Conservation (phyloP, 2,888 invertebrate genomes). For the Blera fallax region DNA sequence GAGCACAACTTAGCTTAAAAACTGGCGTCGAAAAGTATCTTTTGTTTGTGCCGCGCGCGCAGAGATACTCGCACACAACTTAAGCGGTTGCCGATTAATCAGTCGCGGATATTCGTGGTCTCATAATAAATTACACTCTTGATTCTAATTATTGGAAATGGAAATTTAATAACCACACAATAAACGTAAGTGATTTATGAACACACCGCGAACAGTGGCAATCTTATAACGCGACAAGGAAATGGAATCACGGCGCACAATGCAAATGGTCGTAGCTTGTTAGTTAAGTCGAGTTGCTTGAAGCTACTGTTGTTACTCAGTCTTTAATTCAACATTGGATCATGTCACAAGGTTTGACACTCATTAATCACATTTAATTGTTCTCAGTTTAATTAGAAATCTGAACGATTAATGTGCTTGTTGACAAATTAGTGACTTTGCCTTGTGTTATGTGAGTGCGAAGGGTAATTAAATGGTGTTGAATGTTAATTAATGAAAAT, state of each 20-base stretch:
- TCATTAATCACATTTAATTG: slow-evolving; percentile 69
- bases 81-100: slow-evolving; percentile 56
- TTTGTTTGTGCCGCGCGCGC: not conserved
- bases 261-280: slow-evolving; percentile 55
- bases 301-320: slow-evolving; percentile 28
- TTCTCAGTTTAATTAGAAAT: slow-evolving; percentile 67
- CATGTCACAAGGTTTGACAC: slow-evolving; percentile 59
- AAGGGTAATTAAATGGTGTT: slow-evolving; percentile 52
- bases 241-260: slow-evolving; percentile 17
- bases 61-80: not conserved
- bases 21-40: not conserved
- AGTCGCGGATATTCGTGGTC: slow-evolving; percentile 26
- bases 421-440: slow-evolving; percentile 67
- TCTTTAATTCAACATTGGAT: slow-evolving; percentile 16
- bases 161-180: slow-evolving; percentile 60
- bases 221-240: slow-evolving; percentile 26
- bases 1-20: too few relatives aligned
- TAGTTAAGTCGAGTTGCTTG: slow-evolving; percentile 10
- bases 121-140: slow-evolving; percentile 50
- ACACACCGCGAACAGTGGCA: slow-evolving; percentile 6
- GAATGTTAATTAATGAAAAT: slow-evolving; percentile 50
- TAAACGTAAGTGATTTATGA: slow-evolving; percentile 63
- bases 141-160: slow-evolving; percentile 62
- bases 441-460: slow-evolving; percentile 28
- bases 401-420: slow-evolving; percentile 49